These are phyloP conservation scores for Falcunculus frontatus DNA, from an alignment of 2,113 vertebrate genomes.

Conservation along the genomic window DNA sequence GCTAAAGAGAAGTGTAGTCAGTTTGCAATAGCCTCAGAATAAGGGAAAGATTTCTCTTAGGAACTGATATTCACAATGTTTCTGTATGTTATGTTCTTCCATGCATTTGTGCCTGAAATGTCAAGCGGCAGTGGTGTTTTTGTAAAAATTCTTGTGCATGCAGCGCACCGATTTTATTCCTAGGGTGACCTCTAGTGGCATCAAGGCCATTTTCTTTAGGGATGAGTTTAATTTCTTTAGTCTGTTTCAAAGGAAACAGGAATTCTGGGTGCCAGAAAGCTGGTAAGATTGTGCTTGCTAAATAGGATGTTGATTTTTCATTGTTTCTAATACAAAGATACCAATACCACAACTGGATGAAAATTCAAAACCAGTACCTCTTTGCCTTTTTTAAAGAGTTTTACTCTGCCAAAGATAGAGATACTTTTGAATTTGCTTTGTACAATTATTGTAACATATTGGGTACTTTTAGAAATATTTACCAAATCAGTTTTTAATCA, in stretches of 20 bases:
- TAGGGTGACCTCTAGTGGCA: slow-evolving; percentile 61
- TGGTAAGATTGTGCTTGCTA: not conserved
- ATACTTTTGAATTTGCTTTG: not conserved
- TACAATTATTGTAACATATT: not conserved
- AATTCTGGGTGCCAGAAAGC: not conserved
- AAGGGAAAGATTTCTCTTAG: not conserved
- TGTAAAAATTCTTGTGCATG: not conserved
- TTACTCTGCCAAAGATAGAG: not conserved
- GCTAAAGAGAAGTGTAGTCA: not conserved
- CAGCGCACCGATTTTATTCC: not conserved
- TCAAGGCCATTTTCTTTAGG: not conserved
- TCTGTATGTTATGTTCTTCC: not conserved
- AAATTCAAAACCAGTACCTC: not conserved
- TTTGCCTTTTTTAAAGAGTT: not conserved
- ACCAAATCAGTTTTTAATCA: not conserved
- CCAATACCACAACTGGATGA: not conserved
- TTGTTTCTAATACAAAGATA: not conserved
- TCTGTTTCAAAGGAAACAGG: not conserved
- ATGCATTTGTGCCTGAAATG: not conserved
- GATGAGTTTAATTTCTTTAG: not conserved
- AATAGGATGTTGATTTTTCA: not conserved
- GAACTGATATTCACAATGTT: not conserved
- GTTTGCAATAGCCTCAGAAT: not conserved
- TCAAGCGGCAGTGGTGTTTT: not conserved
- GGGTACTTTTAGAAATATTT: not conserved